Conservation (phyloP, 2,797 vertebrate genomes). For the Sylvia borin region DNA sequence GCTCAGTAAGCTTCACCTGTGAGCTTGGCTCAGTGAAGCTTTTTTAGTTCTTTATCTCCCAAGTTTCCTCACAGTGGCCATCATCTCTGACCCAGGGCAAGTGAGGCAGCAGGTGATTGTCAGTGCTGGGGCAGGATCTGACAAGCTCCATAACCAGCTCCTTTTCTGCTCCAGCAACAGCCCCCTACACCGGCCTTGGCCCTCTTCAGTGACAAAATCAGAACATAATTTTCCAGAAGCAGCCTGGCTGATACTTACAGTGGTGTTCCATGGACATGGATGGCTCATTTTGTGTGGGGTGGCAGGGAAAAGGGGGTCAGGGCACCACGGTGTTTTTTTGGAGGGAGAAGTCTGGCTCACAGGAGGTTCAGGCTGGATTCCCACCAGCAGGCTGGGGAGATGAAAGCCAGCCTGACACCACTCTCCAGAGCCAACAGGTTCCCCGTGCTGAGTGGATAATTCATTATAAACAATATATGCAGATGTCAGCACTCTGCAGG, state of each 20-base stretch:
- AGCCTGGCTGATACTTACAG: background rate
- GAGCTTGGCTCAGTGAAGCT: background rate
- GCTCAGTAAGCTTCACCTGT: background rate
- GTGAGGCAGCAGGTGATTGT: fast-evolving
- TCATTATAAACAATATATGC: background rate
- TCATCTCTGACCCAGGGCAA: background rate
- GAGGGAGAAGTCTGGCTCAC: background rate
- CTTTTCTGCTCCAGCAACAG: background rate
- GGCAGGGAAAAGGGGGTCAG: background rate
- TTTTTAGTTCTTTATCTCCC: background rate
- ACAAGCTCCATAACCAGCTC: background rate
- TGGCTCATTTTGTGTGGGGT: fast-evolving
- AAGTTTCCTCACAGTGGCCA: background rate
- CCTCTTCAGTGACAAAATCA: background rate
- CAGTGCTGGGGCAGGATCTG: fast-evolving
- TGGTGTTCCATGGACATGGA: fast-evolving
- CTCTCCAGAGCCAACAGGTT: background rate
- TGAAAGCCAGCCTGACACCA: background rate
- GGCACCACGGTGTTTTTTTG: fast-evolving
- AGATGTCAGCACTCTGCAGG: background rate
- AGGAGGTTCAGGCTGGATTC: background rate
- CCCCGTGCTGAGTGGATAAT: background rate
- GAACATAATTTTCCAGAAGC: fast-evolving
- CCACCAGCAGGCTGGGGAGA: background rate
- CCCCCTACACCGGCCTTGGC: fast-evolving